Evolutionary conservation across 2,113 vertebrate species (phyloP).

Genomic region (Neolamprologus fasciatus): DNA sequence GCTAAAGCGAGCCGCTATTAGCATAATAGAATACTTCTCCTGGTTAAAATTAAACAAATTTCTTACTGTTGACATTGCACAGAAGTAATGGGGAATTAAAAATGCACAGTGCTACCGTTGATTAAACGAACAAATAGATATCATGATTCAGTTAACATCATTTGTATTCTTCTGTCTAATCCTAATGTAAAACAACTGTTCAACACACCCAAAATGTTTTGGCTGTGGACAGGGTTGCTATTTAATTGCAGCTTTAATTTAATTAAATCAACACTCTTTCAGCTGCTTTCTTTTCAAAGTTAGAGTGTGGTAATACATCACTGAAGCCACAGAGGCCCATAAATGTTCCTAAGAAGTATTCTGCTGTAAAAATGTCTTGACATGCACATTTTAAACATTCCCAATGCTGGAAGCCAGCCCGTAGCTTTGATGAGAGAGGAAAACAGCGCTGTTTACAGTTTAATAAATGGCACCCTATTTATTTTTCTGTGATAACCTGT

Average conservation of each 20-base stretch:
- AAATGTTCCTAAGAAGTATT: slow-evolving; percentile 6
- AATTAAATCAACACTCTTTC: slow-evolving; percentile 40
- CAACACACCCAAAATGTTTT: slow-evolving; percentile 11
- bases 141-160: not conserved
- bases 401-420: not conserved
- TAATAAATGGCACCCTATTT: not conserved
- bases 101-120: not conserved
- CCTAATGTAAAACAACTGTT: slow-evolving; percentile 29
- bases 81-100: not conserved
- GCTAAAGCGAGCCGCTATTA: not conserved
- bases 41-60: not conserved
- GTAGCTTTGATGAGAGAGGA: not conserved
- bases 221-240: not conserved
- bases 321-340: not conserved
- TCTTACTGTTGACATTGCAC: not conserved
- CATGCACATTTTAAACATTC: not conserved
- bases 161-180: slow-evolving; percentile 9
- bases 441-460: not conserved
- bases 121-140: slow-evolving; percentile 12
- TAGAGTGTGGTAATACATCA: slow-evolving; percentile 19
- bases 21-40: not conserved
- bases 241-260: slow-evolving; percentile 36
- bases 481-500: not conserved
- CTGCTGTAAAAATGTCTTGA: not conserved
- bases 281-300: slow-evolving; percentile 3